phyloP scores from a whole-genome alignment of 2,888 invertebrate species.

The Xanthia icteritia region DNA sequence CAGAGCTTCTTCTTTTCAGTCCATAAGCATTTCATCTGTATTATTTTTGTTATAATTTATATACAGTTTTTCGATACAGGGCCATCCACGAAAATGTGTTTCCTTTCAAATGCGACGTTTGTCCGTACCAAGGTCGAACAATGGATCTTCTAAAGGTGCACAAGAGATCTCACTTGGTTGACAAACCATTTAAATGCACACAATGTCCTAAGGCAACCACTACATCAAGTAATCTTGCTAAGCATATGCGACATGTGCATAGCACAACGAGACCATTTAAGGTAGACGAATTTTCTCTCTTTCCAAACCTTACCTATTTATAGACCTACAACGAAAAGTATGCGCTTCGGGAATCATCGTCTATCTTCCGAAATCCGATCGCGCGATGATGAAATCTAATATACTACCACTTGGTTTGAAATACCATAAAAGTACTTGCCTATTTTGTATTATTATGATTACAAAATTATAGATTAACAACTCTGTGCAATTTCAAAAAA shows the following conservation, averaged over 20 bases:
- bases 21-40: neutral
- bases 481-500: too few relatives aligned
- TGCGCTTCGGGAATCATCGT: neutral
- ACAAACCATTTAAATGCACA: conserved; percentile 85
- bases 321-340: neutral
- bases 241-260: conserved; percentile 86
- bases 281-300: conserved; percentile 66
- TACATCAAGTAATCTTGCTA: conserved; percentile 85
- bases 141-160: conserved; percentile 85
- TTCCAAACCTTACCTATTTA: neutral
- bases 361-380: neutral
- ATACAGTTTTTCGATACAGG: conserved; percentile 65
- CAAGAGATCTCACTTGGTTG: conserved; percentile 82
- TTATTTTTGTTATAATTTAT: too few relatives aligned
- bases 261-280: conserved; percentile 83
- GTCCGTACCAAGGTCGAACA: conserved; percentile 85
- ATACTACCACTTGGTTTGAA: neutral
- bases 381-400: neutral
- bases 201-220: conserved; percentile 84
- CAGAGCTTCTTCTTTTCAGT: neutral
- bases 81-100: conserved; percentile 83
- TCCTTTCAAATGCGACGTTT: conserved; percentile 85
- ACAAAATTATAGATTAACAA: neutral
- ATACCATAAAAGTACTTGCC: neutral
- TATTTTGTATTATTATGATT: neutral